phyloP scores from a whole-genome alignment of 2,797 vertebrate species.

The Gymnopithys bicolor region DNA sequence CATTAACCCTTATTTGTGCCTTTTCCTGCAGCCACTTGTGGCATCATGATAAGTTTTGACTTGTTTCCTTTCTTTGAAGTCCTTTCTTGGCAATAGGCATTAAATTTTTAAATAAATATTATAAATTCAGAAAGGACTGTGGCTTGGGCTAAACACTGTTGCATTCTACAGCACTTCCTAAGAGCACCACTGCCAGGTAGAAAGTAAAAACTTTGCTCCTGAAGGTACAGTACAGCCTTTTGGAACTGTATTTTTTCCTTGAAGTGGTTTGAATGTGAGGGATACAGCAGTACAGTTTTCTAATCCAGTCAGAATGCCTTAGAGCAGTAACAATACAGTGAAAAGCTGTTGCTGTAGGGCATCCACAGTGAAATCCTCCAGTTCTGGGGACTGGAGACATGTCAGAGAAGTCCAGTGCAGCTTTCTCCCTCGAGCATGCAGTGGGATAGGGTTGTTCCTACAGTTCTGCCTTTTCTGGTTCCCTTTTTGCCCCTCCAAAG shows the following conservation, averaged over 20 bases:
- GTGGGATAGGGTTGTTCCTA: neutral
- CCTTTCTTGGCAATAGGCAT: constrained; percentile 65
- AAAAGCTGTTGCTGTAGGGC: neutral
- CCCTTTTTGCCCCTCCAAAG: neutral
- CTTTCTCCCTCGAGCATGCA: neutral
- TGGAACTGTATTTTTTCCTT: constrained; percentile 15
- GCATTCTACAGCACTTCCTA: constrained; percentile 72
- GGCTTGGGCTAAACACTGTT: constrained; percentile 63
- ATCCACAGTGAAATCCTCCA: neutral
- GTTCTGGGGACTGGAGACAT: neutral
- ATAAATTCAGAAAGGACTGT: constrained; percentile 65
- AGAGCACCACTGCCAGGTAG: constrained; percentile 59
- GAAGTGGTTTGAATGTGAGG: constrained; percentile 12
- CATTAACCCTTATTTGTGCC: constrained; percentile 45
- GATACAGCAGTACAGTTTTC: neutral
- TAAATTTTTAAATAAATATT: constrained; percentile 73
- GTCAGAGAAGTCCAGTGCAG: neutral
- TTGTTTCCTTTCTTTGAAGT: constrained; percentile 71
- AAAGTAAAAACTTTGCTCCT: constrained; percentile 66
- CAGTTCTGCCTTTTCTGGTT: neutral
- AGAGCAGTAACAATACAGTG: neutral
- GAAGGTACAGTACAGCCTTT: constrained; percentile 49
- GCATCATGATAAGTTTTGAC: constrained; percentile 68
- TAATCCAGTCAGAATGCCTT: neutral
- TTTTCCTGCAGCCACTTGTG: constrained; percentile 60